Conservation (phyloP, 2,888 invertebrate species). For the Synergus itoensis region DNA sequence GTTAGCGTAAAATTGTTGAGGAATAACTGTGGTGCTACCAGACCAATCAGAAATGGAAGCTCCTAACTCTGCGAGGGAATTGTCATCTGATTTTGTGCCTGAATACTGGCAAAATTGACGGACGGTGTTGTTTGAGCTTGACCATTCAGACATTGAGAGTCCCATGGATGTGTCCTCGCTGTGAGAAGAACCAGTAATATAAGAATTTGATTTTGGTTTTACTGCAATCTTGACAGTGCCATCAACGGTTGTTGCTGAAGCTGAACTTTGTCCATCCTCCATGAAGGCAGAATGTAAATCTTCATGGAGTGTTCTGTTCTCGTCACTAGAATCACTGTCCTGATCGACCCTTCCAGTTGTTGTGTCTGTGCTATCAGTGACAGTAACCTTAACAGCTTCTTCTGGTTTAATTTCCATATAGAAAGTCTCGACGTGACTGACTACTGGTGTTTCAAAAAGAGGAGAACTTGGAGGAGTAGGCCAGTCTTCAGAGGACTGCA, state of each 20-base stretch:
- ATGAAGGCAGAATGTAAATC: conserved; percentile 77
- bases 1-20: conserved; percentile 77
- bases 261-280: conserved; percentile 75
- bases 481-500: conserved; percentile 88
- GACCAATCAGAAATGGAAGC: conserved; percentile 92
- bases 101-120: conserved; percentile 84
- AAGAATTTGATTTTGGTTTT: conserved; percentile 86
- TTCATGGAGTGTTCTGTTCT: conserved; percentile 85
- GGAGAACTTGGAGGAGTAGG: conserved; percentile 88
- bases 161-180: conserved; percentile 93
- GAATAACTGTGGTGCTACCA: conserved; percentile 87
- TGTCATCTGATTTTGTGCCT: conserved; percentile 89
- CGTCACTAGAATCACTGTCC: conserved; percentile 83
- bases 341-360: conserved; percentile 78
- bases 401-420: conserved; percentile 88
- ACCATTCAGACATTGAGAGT: conserved; percentile 92
- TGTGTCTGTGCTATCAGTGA: conserved; percentile 85
- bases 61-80: conserved; percentile 85
- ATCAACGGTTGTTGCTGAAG: conserved; percentile 86
- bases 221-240: conserved; percentile 90
- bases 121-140: conserved; percentile 91
- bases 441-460: conserved; percentile 84
- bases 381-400: conserved; percentile 87
- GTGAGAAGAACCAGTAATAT: conserved; percentile 87
- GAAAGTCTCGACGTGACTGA: conserved; percentile 89